Conservation (phyloP, 1,140 invertebrate genomes). For the Tetramorium alpestre region DNA sequence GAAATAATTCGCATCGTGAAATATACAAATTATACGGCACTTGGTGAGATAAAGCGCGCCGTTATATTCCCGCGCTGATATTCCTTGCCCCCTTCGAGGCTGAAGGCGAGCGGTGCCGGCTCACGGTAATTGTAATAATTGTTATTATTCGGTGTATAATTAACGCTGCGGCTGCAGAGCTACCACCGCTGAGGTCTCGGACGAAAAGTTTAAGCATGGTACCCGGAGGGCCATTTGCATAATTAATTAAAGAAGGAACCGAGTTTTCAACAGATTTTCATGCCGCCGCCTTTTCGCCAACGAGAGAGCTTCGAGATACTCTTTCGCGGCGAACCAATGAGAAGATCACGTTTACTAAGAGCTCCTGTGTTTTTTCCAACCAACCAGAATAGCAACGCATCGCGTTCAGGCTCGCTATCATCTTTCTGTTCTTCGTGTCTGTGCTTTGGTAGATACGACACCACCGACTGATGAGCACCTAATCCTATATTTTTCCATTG, state of each 20-base stretch:
- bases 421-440: constrained; percentile 8
- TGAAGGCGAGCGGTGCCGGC: constrained; percentile 68
- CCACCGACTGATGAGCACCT: constrained; percentile 67
- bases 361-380: background rate
- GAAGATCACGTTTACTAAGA: constrained; percentile 41
- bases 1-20: constrained; percentile 61
- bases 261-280: constrained; percentile 82
- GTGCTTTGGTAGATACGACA: constrained; percentile 40
- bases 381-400: constrained; percentile 20
- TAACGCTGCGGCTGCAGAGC: constrained; percentile 78
- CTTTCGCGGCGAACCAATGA: constrained; percentile 50
- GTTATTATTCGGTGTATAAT: constrained; percentile 83
- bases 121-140: constrained; percentile 82
- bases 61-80: constrained; percentile 46
- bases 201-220: constrained; percentile 82
- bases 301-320: constrained; percentile 67
- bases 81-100: constrained; percentile 61
- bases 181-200: constrained; percentile 72
- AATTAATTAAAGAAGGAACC: constrained; percentile 82
- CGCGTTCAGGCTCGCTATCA: constrained; percentile 21
- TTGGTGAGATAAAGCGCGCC: constrained; percentile 54
- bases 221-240: constrained; percentile 80
- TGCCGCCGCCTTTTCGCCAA: constrained; percentile 68
- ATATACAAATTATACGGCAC: constrained; percentile 65
- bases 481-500: constrained; percentile 83